A percentile compares a stretch with the other conserved stretches of the same genome.
phyloP scores from a whole-genome alignment of 92 coral and sea anemone species.

The Virgularia gustaviana region DNA sequence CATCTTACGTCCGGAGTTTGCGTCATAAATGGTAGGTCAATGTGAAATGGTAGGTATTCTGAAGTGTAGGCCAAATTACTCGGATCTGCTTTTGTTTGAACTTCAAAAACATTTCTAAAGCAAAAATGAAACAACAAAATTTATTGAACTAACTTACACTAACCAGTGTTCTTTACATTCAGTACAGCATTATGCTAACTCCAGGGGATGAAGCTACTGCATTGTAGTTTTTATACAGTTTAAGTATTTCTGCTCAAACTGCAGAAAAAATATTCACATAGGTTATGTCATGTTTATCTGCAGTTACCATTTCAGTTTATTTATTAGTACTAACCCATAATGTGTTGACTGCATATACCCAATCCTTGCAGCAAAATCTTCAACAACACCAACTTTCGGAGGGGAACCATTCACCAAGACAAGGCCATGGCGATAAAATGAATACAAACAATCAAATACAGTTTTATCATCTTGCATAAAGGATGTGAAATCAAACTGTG shows the following conservation, averaged over 20 bases:
- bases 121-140: neutral
- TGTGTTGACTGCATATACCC: neutral
- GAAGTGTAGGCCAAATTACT: slow-evolving; percentile 39
- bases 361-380: neutral
- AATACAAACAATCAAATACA: slow-evolving; percentile 59
- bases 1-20: slow-evolving; percentile 37
- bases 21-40: slow-evolving; percentile 17
- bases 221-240: no score
- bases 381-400: slow-evolving; percentile 39
- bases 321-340: neutral
- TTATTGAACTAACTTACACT: no score
- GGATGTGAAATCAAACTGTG: slow-evolving; percentile 53
- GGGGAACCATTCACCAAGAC: slow-evolving; percentile 59
- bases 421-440: slow-evolving; percentile 56
- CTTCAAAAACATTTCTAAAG: slow-evolving; percentile 14
- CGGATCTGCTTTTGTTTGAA: neutral
- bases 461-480: slow-evolving; percentile 48
- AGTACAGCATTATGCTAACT: no score
- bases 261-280: neutral
- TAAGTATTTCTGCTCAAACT: no score
- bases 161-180: no score
- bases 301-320: neutral
- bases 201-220: no score
- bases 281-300: neutral
- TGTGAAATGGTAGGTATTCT: slow-evolving; percentile 12